These are phyloP conservation scores for Drosophila merina DNA, from an alignment of 2,888 invertebrate species.

Conservation along the genomic window DNA sequence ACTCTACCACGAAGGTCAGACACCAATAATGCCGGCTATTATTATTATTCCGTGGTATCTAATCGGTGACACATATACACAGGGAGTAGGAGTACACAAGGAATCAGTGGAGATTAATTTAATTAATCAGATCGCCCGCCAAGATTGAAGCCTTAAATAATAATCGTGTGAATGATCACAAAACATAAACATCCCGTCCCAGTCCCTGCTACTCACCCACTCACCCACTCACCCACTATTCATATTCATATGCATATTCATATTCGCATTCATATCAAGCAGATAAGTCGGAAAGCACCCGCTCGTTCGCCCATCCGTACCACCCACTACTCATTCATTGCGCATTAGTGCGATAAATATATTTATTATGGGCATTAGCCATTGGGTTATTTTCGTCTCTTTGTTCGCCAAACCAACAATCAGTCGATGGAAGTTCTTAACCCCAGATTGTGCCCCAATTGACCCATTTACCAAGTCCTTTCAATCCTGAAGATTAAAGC, in stretches of 20 bases:
- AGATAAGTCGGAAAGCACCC: conserved; percentile 29
- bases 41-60: conserved; percentile 23
- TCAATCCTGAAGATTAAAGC: background rate
- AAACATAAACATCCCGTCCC: background rate
- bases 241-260: conserved; percentile 5
- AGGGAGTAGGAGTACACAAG: background rate
- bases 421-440: background rate
- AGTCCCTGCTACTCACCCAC: background rate
- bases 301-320: conserved; percentile 4
- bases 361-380: conserved; percentile 64
- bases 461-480: conserved; percentile 2
- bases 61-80: conserved; percentile 13
- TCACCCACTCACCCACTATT: too few species aligned
- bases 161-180: conserved; percentile 41
- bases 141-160: conserved; percentile 11
- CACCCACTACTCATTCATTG: conserved; percentile 47
- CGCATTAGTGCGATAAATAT: conserved; percentile 65
- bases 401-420: background rate
- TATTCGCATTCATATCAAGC: conserved; percentile 10
- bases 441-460: background rate
- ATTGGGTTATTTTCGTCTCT: conserved; percentile 33
- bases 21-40: conserved; percentile 39
- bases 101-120: conserved; percentile 31
- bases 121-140: conserved; percentile 31
- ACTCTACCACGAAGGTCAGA: conserved; percentile 19